A percentile compares a stretch with the other conserved stretches of the same genome.
Evolutionary conservation across 2,888 invertebrate genomes (phyloP).

Genomic region (Scrobipalpa atriplicella): DNA sequence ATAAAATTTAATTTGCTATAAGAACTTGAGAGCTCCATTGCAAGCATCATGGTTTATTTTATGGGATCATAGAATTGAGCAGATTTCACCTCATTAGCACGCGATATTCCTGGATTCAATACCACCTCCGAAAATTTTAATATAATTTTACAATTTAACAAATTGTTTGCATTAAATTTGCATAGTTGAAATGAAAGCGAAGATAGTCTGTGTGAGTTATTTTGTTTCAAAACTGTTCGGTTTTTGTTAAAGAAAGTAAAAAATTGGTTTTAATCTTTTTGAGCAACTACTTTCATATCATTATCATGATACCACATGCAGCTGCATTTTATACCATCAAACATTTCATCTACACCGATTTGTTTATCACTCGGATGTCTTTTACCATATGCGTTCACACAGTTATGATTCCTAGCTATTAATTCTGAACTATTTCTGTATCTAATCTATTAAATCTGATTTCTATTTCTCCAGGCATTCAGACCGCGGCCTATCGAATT

Average conservation of each 20-base stretch:
- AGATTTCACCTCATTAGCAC: slow-evolving; percentile 65
- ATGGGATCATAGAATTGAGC: slow-evolving; percentile 32
- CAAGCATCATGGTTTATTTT: slow-evolving; percentile 25
- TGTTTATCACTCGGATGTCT: neutral
- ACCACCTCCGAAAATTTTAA: too few relatives aligned
- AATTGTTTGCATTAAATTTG: too few relatives aligned
- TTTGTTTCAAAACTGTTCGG: too few relatives aligned
- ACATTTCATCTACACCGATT: neutral
- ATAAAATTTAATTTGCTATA: slow-evolving; percentile 23
- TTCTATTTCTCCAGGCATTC: slow-evolving; percentile 35
- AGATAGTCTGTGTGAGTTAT: too few relatives aligned
- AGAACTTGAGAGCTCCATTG: slow-evolving; percentile 15
- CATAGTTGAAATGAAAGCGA: too few relatives aligned
- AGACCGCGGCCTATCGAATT: slow-evolving; percentile 64
- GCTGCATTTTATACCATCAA: neutral
- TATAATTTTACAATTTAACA: too few relatives aligned
- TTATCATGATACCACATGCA: too few relatives aligned
- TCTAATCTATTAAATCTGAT: slow-evolving; percentile 20
- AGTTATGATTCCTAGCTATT: slow-evolving; percentile 1
- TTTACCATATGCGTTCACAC: neutral
- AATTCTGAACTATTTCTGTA: slow-evolving; percentile 34
- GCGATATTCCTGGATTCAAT: slow-evolving; percentile 32
- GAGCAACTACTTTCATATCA: too few relatives aligned
- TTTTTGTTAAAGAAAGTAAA: too few relatives aligned
- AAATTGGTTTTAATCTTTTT: too few relatives aligned